These are phyloP conservation scores for Lynx canadensis DNA, from an alignment of 2,113 vertebrate species.

Conservation along the genomic window DNA sequence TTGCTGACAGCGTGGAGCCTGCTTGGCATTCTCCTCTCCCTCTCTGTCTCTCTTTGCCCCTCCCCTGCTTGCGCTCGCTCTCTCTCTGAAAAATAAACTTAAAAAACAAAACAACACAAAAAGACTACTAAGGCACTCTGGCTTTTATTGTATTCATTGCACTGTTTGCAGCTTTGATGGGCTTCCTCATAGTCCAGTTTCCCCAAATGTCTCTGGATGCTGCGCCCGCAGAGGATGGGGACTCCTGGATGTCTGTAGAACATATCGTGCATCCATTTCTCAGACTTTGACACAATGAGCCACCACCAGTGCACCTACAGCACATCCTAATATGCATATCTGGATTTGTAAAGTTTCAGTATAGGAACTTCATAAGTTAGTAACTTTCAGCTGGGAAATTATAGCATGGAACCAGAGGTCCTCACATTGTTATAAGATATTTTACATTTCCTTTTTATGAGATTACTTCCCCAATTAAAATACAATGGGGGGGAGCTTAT, in stretches of 20 bases:
- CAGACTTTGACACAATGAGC: slow-evolving; percentile 90
- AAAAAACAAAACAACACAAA: neutral
- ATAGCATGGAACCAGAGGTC: neutral
- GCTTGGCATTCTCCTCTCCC: too few relatives aligned
- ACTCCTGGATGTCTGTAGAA: slow-evolving; percentile 93
- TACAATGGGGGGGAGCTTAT: neutral
- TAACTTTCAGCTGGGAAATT: neutral
- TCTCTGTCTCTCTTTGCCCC: too few relatives aligned
- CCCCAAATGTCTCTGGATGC: slow-evolving; percentile 92
- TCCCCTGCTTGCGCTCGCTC: too few relatives aligned
- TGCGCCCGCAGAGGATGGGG: slow-evolving; percentile 90
- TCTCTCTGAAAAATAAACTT: too few relatives aligned
- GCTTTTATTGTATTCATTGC: slow-evolving; percentile 86
- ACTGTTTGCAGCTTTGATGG: slow-evolving; percentile 89
- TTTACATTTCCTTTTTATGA: slow-evolving; percentile 16
- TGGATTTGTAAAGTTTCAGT: slow-evolving; percentile 31
- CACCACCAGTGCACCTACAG: slow-evolving; percentile 88
- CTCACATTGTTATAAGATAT: neutral
- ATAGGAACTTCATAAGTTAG: slow-evolving; percentile 12
- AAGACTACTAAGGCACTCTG: slow-evolving; percentile 86
- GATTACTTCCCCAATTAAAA: neutral
- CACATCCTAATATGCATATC: too few relatives aligned
- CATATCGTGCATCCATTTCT: slow-evolving; percentile 94
- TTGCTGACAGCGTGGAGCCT: too few relatives aligned
- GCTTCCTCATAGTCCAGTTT: slow-evolving; percentile 90